Evolutionary conservation across 2,113 vertebrate species (phyloP), one percentile per base, ranked within the genome.

Genomic region (Leucoraja erinaceus): DNA sequence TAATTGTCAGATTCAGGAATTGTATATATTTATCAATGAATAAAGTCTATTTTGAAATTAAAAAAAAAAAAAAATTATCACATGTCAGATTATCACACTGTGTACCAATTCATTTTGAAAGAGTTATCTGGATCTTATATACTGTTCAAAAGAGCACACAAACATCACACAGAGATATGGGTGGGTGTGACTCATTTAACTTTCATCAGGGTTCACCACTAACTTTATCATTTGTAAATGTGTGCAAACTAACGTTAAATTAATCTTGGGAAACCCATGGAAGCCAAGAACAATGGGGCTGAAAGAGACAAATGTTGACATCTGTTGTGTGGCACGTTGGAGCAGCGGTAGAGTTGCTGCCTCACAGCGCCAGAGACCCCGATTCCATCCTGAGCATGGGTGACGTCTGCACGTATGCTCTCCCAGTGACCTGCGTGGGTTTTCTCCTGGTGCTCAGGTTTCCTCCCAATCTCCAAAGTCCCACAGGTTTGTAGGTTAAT

Each of bases 171-270:
- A 63, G 28, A 16, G 56, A 59, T n/a, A 88, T 63, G 31, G 9
- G 20, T 63, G 63, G 28, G 12, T 88, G 59, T 66, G 59, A 88
- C 83, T 88, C 83, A 63, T 63, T 88, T 88, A 88, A 66, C 83
- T 66, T 88, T 66, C 83, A 88, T 88, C 83, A 88, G 16, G 63
- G 59, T 88, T 88, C 83, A 88, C 63, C 63, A 66, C 28, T 31
- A n/a, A 33, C 12, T 66, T 88, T 63, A 88, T 88, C 83, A 88
- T 5, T 88, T 88, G 20, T 12, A 25, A 28, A 2, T 59, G 59
- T n/a, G 31, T 88, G 83, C 59, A 88, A 11, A 16, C 83, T 66
- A 88, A 18, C 38, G 11, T 88, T 86, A 63, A 86, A 63, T 1
- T 86, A 63, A 86, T n/a, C 59, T 63, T 31, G 59, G 3, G 3